Conservation (phyloP, 2,113 vertebrate genomes). For the Limnothrissa miodon region DNA sequence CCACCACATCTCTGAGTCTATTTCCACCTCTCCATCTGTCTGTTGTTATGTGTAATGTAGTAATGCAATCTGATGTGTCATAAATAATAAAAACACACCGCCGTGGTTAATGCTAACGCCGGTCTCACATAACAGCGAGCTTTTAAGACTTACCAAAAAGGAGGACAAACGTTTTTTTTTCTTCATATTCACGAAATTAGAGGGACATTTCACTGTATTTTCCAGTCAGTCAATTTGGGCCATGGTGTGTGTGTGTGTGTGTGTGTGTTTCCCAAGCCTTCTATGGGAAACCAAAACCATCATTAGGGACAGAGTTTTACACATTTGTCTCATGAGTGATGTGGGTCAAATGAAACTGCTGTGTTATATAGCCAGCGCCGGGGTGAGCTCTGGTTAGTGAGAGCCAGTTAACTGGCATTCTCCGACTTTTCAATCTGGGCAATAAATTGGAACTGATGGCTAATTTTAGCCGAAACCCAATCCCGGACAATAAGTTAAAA, state of each 20-base stretch:
- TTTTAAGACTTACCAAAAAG: slow-evolving; percentile 49
- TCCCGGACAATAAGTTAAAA: slow-evolving; percentile 71
- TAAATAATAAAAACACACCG: neutral
- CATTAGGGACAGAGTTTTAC: slow-evolving; percentile 58
- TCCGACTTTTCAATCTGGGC: slow-evolving; percentile 63
- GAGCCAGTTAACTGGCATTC: slow-evolving; percentile 57
- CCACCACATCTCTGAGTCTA: neutral
- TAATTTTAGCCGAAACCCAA: slow-evolving; percentile 76
- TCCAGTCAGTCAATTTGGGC: slow-evolving; percentile 51
- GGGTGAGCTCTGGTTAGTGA: slow-evolving; percentile 46
- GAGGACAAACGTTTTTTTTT: slow-evolving; percentile 53
- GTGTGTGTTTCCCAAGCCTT: neutral
- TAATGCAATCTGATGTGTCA: neutral
- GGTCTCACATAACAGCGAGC: neutral
- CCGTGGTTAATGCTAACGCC: neutral
- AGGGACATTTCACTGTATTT: slow-evolving; percentile 56
- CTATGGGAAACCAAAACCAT: slow-evolving; percentile 53
- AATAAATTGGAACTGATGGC: slow-evolving; percentile 70
- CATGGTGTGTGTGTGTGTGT: slow-evolving; percentile 13
- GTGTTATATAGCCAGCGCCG: slow-evolving; percentile 60
- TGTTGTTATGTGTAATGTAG: neutral
- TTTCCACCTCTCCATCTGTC: neutral
- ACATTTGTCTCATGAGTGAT: slow-evolving; percentile 59
- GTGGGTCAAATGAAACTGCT: slow-evolving; percentile 59
- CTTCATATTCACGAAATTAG: slow-evolving; percentile 55